Percentiles rank a stretch among this genome's conserved stretches.
Conservation (phyloP, 2,888 invertebrate species). For the Lithodes maja region DNA sequence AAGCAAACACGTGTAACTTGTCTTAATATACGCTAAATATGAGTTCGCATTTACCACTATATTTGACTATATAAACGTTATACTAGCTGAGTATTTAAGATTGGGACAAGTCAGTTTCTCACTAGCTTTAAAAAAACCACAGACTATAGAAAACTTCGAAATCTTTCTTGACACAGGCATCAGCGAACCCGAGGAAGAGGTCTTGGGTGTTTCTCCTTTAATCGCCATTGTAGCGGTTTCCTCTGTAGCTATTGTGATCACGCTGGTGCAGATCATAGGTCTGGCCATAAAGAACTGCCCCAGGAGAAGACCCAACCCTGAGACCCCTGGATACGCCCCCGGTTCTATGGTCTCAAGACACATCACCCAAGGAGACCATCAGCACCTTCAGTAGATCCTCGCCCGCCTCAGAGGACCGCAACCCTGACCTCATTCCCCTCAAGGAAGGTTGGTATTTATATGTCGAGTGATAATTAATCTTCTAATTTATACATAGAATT, state of each 20-base stretch:
- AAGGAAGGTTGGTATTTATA: slow-evolving; percentile 43
- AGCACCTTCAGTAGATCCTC: slow-evolving; percentile 53
- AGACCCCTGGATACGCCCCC: slow-evolving; percentile 18
- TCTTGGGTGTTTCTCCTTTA: slow-evolving; percentile 43
- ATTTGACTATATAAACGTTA: too few species aligned
- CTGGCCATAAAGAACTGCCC: slow-evolving; percentile 55
- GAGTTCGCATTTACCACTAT: too few species aligned
- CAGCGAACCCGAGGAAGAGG: slow-evolving; percentile 49
- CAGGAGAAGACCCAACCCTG: slow-evolving; percentile 11
- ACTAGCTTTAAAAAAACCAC: too few species aligned
- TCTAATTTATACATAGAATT: too few species aligned
- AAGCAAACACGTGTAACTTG: too few species aligned
- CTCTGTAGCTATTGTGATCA: slow-evolving; percentile 41
- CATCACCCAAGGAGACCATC: slow-evolving; percentile 46
- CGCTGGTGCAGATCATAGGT: slow-evolving; percentile 33
- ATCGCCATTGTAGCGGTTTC: slow-evolving; percentile 46
- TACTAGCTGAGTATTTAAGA: too few species aligned
- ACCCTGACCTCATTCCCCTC: slow-evolving; percentile 50
- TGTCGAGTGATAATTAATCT: too few species aligned
- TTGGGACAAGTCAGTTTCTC: too few species aligned
- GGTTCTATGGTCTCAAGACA: slow-evolving; percentile 46
- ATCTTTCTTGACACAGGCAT: slow-evolving; percentile 19
- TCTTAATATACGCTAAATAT: too few species aligned
- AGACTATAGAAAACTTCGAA: too few species aligned
- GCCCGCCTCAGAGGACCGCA: slow-evolving; percentile 50